Base-by-base conservation (phyloP, 2,113 vertebrate genomes). In the Corynorhinus townsendii region DNA sequence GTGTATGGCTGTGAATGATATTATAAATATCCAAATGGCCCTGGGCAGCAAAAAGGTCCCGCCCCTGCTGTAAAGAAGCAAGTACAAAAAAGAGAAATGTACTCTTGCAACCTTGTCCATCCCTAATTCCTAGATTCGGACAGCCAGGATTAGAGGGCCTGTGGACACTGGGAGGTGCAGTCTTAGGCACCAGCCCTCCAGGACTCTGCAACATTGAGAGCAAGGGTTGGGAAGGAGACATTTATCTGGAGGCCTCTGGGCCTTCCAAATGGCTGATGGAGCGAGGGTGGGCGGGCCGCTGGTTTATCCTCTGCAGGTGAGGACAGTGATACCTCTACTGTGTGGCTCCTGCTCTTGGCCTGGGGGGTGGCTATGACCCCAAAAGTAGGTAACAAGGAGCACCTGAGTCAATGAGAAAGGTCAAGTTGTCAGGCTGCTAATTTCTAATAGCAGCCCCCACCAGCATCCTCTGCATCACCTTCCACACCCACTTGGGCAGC, bases 281-380 rank as follows among this genome's bases (percentile, higher is more conserved):
- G 17, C 2, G 3, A 62, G 43, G 28, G 72, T 1, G 16, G 45
- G 15, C 9, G 7, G 20, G 35, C 30, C 49, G 54, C 47, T 16
- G 2, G 2, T 4, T 52, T 40, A 3, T 17, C 28, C 40, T 52
- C 28, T 2, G 1, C 56, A 35, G 33, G 7, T 5, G 5, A 19
- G 28, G 22, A 19, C 5, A 49, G 8, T 0, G 7, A 33, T 5
- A 0, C 11, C 0, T 30, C n/a, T 4, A 0, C 10, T 4, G 11
- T 20, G 15, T n/a, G 45, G 71, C 40, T 12, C 5, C 1, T 12
- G 40, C 17, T 10, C 20, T 1, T 4, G 66, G 82, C 47, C 69
- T 54, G 0, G 0, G 35, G 62, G 49, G 6, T 30, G 40, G 45
- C 54, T 38, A 0, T 35, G 9, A 3, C 68, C 40, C n/a, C 0